phyloP scores from a whole-genome alignment of 37 sponge, comb jelly and placozoan species.

The Spongilla lacustris region DNA sequence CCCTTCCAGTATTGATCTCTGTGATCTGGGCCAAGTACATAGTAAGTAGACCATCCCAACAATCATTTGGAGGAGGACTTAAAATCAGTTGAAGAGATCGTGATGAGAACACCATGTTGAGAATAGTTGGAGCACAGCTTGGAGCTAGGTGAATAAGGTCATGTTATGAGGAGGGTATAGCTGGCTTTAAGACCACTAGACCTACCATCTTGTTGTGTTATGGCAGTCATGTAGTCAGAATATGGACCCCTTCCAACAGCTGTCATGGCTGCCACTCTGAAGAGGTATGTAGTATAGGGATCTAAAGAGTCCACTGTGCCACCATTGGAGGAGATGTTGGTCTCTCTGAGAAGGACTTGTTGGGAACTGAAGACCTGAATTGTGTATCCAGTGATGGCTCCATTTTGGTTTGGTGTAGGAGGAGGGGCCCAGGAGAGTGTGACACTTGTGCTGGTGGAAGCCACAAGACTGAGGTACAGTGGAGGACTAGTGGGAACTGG shows the following conservation, averaged over 20 bases:
- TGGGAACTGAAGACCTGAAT: background rate
- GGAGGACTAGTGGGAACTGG: slow-evolving; percentile 8
- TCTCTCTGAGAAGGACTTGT: background rate
- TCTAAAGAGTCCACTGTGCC: slow-evolving; percentile 1
- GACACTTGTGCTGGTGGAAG: background rate
- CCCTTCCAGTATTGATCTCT: no score
- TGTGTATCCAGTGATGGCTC: slow-evolving; percentile 25
- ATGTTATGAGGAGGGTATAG: background rate
- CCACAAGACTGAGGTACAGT: background rate
- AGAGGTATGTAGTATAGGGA: slow-evolving; percentile 37
- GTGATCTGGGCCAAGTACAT: no score
- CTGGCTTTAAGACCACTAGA: no score
- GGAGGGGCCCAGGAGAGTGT: slow-evolving; percentile 35
- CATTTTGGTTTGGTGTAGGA: slow-evolving; percentile 25
- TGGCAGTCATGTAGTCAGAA: no score
- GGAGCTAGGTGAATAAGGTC: background rate
- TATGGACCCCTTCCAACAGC: slow-evolving; percentile 24
- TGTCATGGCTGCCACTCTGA: slow-evolving; percentile 26
- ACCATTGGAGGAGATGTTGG: background rate
- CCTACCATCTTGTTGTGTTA: no score
- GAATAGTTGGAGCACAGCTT: no score
- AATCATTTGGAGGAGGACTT: no score
- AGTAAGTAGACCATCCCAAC: no score
- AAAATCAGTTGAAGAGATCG: no score
- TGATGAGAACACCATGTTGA: no score